A percentile compares a stretch with the other conserved stretches of the same genome.
phyloP scores from a whole-genome alignment of 2,113 vertebrate species.

The Passer domesticus region DNA sequence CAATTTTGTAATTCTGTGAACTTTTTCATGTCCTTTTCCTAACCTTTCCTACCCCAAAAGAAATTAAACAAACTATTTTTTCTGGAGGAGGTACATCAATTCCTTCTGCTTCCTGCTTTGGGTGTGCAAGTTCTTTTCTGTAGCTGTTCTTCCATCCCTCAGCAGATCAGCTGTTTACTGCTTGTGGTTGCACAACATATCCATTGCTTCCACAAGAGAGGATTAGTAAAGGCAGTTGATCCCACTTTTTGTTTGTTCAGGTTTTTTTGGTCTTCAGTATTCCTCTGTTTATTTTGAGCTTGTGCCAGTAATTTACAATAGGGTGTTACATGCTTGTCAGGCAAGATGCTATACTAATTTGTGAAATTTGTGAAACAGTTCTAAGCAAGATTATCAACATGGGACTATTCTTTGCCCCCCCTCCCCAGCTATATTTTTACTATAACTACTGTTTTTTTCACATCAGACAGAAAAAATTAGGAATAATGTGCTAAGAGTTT shows the following conservation, averaged over 20 bases:
- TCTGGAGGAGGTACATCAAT: not conserved
- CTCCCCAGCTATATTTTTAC: not conserved
- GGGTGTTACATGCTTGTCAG: not conserved
- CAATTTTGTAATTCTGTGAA: not conserved
- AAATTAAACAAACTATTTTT: not conserved
- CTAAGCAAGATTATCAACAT: not conserved
- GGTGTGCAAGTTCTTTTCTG: not conserved
- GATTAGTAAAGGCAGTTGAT: not conserved
- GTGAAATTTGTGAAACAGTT: slow-evolving; percentile 22
- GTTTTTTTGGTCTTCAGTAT: not conserved
- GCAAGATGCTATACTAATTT: not conserved
- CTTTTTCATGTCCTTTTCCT: not conserved
- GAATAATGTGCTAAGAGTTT: not conserved
- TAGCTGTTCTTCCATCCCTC: not conserved
- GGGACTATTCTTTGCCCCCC: not conserved
- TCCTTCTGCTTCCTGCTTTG: not conserved
- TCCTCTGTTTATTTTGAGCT: not conserved
- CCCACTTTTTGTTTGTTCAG: not conserved
- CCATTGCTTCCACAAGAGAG: not conserved
- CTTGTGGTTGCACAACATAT: rapidly evolving
- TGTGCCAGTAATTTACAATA: not conserved
- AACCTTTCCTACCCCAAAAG: not conserved
- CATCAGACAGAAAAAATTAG: not conserved
- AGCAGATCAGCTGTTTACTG: not conserved
- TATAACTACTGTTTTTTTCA: not conserved